Evolutionary conservation across 92 coral and sea anemone species (phyloP), one percentile per base, ranked within the genome.

Genomic region (Epizoanthus rinbou): DNA sequence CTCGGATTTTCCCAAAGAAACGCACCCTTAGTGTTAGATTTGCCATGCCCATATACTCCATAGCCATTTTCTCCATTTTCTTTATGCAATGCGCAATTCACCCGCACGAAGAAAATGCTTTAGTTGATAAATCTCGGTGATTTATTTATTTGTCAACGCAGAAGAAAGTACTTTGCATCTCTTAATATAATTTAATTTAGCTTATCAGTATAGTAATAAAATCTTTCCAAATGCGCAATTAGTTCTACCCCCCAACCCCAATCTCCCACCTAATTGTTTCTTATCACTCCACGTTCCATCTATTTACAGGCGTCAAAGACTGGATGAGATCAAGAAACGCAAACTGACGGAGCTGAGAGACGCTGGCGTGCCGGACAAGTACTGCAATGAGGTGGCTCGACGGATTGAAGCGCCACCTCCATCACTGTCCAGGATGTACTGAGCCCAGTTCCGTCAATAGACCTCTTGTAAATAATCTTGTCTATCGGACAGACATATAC

Each of bases 351-450:
- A 87, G 52, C 86, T 96, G 68, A 89, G 86, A 72, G 91, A 91
- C 9, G 99, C 99, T 54, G 99, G 99, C 68, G 99, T 96, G 3
- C 99, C 99, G 0, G 99, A 96, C 89, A 96, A 96, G 74, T 96
- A 96, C 78, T 96, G 99, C 68, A 96, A 96, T 83, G 99, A 96
- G 89, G 99, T 96, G 19, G 98, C 99, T 33, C 95, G 99, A 6
- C 93, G 99, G 53, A 96, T 96, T 75, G 97, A 94, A 85, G 98
- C 98, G 1, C 98, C 99, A 2, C 99, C 97, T 0, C 99, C 95
- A 10, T 93, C 94, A 6, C 75, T 93, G 58, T 93, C 97, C 71
- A 85, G 90, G 58, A 89, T 89, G 92, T 89, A 86, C 71, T 89
- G 33, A 74, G 23, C 18, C 31, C 8, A 9, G 60, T 45, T 19